Evolutionary conservation across 2,888 invertebrate species (phyloP).

Genomic region (Steinernema hermaphroditum): DNA sequence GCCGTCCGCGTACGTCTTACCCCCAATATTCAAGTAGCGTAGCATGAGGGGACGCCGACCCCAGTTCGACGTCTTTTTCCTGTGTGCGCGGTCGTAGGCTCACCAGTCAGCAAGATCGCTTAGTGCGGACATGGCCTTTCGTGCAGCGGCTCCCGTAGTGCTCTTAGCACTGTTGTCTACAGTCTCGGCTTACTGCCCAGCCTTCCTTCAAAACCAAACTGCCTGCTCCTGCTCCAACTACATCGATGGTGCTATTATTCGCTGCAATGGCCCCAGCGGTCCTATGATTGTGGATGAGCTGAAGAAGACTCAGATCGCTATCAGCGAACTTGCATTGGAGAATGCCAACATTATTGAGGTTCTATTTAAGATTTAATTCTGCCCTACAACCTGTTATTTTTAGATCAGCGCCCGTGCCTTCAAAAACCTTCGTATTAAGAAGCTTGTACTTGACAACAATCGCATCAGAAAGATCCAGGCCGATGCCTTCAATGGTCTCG

Average conservation of each 20-base stretch:
- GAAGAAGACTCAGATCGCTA: slow-evolving; percentile 57
- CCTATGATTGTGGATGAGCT: slow-evolving; percentile 63
- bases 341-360: slow-evolving; percentile 66
- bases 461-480: slow-evolving; percentile 61
- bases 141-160: slow-evolving; percentile 13
- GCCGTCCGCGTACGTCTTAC: slow-evolving; percentile 29
- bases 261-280: slow-evolving; percentile 61
- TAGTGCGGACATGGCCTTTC: slow-evolving; percentile 27
- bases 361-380: background rate
- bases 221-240: slow-evolving; percentile 63
- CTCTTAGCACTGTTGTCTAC: slow-evolving; percentile 23
- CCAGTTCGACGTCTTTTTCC: slow-evolving; percentile 22
- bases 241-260: slow-evolving; percentile 65
- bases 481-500: slow-evolving; percentile 74
- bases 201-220: slow-evolving; percentile 59
- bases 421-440: slow-evolving; percentile 68
- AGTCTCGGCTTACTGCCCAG: slow-evolving; percentile 56
- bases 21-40: slow-evolving; percentile 30
- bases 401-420: slow-evolving; percentile 74
- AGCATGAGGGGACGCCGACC: slow-evolving; percentile 29
- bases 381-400: slow-evolving; percentile 30
- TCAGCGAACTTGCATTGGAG: slow-evolving; percentile 62
- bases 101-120: slow-evolving; percentile 23
- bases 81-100: slow-evolving; percentile 21
- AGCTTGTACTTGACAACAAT: slow-evolving; percentile 66